These are phyloP conservation scores for Silurus glanis DNA, from an alignment of 2,113 vertebrate species.

Conservation along the genomic window DNA sequence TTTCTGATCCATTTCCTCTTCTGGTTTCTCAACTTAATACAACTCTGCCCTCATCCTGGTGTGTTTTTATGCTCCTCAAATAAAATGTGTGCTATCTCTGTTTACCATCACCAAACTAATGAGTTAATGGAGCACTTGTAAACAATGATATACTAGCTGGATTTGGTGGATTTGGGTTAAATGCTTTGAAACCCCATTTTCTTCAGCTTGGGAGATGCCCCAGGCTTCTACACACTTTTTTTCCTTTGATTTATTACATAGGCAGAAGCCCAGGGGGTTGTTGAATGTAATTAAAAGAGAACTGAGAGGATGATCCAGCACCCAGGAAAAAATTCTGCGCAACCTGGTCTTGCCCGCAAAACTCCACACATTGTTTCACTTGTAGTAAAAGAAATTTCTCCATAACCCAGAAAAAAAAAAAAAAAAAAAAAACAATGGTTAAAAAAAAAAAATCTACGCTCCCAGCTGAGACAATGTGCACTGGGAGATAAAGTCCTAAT, in stretches of 20 bases:
- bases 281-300: not conserved
- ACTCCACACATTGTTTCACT: not conserved
- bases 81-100: not conserved
- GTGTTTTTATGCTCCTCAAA: not conserved
- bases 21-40: not conserved
- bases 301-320: not conserved
- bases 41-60: not conserved
- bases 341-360: not conserved
- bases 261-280: not conserved
- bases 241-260: constrained; percentile 11
- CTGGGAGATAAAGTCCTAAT: not conserved
- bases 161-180: not conserved
- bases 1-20: not conserved
- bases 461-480: not conserved
- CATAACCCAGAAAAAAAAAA: not conserved
- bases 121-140: not conserved
- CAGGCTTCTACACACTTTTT: not conserved
- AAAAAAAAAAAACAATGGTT: not conserved
- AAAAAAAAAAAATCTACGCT: not conserved
- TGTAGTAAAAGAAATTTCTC: not conserved
- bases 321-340: not conserved
- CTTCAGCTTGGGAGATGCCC: not conserved
- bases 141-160: not conserved
- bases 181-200: not conserved
- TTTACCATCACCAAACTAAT: not conserved